Percentiles rank a stretch among this genome's conserved stretches.
phyloP scores from a whole-genome alignment of 2,888 invertebrate species.

The Mellilla xanthometata region DNA sequence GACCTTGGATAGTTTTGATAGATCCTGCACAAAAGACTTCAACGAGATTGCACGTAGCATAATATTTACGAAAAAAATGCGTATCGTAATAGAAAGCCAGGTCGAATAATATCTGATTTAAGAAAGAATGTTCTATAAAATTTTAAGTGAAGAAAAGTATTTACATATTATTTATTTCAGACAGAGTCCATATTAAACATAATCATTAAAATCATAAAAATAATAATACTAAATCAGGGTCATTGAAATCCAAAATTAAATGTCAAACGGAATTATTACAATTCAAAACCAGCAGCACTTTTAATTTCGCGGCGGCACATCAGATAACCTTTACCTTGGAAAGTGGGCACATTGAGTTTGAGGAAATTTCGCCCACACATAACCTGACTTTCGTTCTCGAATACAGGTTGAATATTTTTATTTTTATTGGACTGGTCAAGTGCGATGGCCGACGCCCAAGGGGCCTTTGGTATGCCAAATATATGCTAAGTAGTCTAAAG shows the following conservation, averaged over 20 bases:
- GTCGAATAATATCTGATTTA: too few species aligned
- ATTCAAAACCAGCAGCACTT: background rate
- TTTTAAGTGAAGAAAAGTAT: too few species aligned
- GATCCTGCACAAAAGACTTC: slow-evolving; percentile 25
- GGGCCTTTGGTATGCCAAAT: slow-evolving; percentile 10
- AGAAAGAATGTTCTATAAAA: too few species aligned
- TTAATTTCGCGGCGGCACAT: slow-evolving; percentile 4
- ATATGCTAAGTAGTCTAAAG: slow-evolving; percentile 7
- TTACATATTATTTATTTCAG: too few species aligned
- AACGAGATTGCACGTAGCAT: slow-evolving; percentile 13
- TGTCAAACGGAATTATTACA: too few species aligned
- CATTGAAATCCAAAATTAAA: too few species aligned
- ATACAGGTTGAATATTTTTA: slow-evolving; percentile 27
- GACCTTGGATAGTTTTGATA: too few species aligned
- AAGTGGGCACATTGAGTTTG: slow-evolving; percentile 27
- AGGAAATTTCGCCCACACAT: slow-evolving; percentile 30
- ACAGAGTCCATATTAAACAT: too few species aligned
- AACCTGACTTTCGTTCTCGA: slow-evolving; percentile 30
- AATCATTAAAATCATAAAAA: too few species aligned
- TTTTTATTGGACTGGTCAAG: slow-evolving; percentile 26
- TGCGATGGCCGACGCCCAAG: slow-evolving; percentile 3
- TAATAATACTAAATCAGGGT: too few species aligned
- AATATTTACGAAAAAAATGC: too few species aligned
- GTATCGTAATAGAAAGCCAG: too few species aligned
- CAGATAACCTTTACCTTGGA: slow-evolving; percentile 17